phyloP scores from a whole-genome alignment of 2,888 invertebrate species.

The Lycia hirtaria region DNA sequence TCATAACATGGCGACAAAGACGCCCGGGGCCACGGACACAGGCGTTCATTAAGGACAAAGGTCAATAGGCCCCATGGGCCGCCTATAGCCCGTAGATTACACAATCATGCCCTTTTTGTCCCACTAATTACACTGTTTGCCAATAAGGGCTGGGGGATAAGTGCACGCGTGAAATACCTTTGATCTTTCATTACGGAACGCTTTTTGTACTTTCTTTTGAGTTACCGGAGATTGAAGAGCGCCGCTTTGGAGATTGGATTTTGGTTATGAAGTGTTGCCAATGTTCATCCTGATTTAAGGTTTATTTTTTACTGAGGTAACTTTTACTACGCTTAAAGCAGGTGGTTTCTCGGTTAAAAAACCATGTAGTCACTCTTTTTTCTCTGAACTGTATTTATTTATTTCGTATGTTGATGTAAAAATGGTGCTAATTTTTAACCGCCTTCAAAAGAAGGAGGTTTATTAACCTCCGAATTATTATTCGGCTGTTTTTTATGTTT shows the following conservation, averaged over 20 bases:
- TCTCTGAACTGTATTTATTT: too few relatives aligned
- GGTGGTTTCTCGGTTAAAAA: too few relatives aligned
- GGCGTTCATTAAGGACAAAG: constrained; percentile 72
- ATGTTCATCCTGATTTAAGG: background rate
- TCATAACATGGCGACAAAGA: constrained; percentile 57
- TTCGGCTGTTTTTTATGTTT: background rate
- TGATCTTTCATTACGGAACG: constrained; percentile 40
- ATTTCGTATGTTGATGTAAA: too few relatives aligned
- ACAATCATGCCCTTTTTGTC: constrained; percentile 63
- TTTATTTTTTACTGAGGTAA: background rate
- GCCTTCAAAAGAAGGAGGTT: background rate
- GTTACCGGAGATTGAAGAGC: constrained; percentile 12
- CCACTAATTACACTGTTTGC: constrained; percentile 57
- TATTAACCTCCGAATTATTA: background rate
- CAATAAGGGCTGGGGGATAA: constrained; percentile 43
- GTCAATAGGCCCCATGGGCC: constrained; percentile 63
- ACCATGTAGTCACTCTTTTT: too few relatives aligned
- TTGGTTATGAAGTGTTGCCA: constrained; percentile 9
- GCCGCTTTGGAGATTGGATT: constrained; percentile 2
- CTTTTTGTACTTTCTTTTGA: constrained; percentile 37
- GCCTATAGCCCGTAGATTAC: constrained; percentile 52
- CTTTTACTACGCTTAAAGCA: too few relatives aligned
- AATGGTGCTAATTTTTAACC: background rate
- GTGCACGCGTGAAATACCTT: constrained; percentile 37
- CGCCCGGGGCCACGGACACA: constrained; percentile 63